These are phyloP conservation scores for Equus quagga DNA, from an alignment of 2,113 vertebrate genomes.

Conservation along the genomic window DNA sequence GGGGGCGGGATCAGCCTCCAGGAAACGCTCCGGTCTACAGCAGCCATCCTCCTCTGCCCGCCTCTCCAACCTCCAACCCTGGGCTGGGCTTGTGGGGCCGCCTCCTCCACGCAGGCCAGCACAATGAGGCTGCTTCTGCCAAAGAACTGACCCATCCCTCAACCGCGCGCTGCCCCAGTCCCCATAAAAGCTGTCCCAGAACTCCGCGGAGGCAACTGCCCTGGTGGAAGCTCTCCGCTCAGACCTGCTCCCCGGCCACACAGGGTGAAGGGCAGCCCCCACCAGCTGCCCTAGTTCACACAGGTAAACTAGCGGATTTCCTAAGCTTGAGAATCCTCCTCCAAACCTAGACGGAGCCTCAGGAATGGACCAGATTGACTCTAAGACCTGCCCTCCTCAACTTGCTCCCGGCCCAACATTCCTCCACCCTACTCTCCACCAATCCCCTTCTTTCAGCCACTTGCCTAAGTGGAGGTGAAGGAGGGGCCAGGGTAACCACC, in stretches of 20 bases:
- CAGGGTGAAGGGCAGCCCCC: not conserved
- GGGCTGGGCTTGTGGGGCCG: accelerated
- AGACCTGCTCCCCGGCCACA: not conserved
- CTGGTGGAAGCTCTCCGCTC: not conserved
- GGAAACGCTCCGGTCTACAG: not conserved
- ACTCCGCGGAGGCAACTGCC: not conserved
- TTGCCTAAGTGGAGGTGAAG: not conserved
- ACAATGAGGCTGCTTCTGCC: not conserved
- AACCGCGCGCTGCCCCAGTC: no score
- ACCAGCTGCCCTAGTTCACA: not conserved
- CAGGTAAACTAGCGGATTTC: not conserved
- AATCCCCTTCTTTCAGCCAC: not conserved
- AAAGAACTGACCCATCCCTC: not conserved
- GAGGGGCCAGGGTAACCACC: not conserved
- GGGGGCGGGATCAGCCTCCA: not conserved
- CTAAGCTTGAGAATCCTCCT: not conserved
- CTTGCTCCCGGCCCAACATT: not conserved
- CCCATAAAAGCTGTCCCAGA: not conserved
- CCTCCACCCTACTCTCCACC: not conserved
- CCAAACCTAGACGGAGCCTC: not conserved
- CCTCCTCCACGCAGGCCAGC: not conserved
- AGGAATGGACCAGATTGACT: not conserved
- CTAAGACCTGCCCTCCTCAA: not conserved
- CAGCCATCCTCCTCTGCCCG: not conserved
- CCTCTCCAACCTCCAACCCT: not conserved